Percentiles rank a stretch among this genome's conserved stretches.
Evolutionary conservation across 92 coral and sea anemone species (phyloP).

Genomic region (Blastomussa wellsi): DNA sequence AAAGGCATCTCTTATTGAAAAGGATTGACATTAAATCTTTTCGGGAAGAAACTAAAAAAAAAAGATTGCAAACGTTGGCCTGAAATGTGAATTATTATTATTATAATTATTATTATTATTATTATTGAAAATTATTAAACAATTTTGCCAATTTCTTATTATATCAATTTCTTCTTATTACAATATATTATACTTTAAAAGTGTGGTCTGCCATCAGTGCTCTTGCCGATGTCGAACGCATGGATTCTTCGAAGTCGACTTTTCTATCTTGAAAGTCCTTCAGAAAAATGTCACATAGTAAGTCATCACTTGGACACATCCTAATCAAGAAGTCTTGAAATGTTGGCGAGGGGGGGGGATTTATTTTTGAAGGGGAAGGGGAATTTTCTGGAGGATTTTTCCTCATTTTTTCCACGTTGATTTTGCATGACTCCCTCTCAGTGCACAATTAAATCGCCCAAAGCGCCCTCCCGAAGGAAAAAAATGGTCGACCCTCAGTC

Average conservation of each 20-base stretch:
- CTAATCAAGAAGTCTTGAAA: conserved; percentile 13
- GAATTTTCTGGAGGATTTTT: too few relatives aligned
- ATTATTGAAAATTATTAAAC: conserved; percentile 8
- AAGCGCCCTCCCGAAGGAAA: conserved; percentile 16
- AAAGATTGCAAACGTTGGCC: conserved; percentile 21
- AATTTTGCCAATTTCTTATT: conserved; percentile 13
- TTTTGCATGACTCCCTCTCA: conserved; percentile 14
- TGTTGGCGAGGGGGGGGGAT: conserved; percentile 1
- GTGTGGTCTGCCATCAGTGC: conserved; percentile 69
- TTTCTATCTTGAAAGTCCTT: conserved; percentile 44
- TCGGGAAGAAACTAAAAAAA: conserved; percentile 22
- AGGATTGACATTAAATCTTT: conserved; percentile 24
- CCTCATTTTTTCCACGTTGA: conserved; percentile 17
- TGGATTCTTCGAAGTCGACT: conserved; percentile 40
- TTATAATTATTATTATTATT: conserved; percentile 4
- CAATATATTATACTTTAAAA: conserved; percentile 51
- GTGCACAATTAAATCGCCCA: conserved; percentile 13
- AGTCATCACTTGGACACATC: conserved; percentile 60
- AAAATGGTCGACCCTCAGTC: conserved; percentile 12
- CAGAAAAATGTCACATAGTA: conserved; percentile 52
- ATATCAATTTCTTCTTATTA: conserved; percentile 10
- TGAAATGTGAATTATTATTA: conserved; percentile 7
- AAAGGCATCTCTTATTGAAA: conserved; percentile 17
- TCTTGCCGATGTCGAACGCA: conserved; percentile 50
- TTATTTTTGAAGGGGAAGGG: conserved; percentile 10